Percentiles rank a stretch among this genome's conserved stretches.
Conservation (phyloP, 2,113 vertebrate species). For the Prinia subflava region DNA sequence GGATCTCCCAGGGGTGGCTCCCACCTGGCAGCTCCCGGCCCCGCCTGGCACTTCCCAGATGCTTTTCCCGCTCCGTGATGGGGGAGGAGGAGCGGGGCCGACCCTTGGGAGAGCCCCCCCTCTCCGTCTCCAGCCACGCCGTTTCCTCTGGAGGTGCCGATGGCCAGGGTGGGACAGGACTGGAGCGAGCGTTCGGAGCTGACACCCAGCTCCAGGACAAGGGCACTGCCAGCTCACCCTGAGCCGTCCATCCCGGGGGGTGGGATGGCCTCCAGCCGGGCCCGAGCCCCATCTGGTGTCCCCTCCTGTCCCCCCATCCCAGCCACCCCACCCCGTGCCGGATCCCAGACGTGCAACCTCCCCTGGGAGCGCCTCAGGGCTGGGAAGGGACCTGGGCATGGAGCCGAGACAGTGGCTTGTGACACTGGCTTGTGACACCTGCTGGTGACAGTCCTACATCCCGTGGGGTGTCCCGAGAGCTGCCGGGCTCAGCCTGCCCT, state of each 20-base stretch:
- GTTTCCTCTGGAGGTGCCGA: background rate
- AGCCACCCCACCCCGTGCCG: background rate
- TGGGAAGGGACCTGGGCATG: background rate
- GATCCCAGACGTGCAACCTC: background rate
- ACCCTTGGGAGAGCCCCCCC: accelerated
- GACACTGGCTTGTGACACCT: background rate
- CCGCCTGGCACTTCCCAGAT: background rate
- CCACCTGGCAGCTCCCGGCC: background rate
- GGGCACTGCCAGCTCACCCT: background rate
- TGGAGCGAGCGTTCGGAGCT: no score
- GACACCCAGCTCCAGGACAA: accelerated
- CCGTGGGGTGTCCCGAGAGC: background rate
- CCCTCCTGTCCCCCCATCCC: background rate
- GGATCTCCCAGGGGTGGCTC: background rate
- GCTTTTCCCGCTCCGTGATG: accelerated
- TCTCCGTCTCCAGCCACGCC: background rate
- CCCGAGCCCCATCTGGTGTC: accelerated
- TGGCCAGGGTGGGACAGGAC: background rate
- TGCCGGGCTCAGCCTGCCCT: background rate
- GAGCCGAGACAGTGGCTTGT: accelerated
- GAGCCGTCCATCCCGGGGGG: accelerated
- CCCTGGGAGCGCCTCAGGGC: background rate
- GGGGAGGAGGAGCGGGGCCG: background rate
- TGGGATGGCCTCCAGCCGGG: background rate
- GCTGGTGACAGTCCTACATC: background rate